Percentiles rank a stretch among this genome's conserved stretches.
phyloP scores from a whole-genome alignment of 2,888 invertebrate species.

The Rhimphoctona megacephalus region DNA sequence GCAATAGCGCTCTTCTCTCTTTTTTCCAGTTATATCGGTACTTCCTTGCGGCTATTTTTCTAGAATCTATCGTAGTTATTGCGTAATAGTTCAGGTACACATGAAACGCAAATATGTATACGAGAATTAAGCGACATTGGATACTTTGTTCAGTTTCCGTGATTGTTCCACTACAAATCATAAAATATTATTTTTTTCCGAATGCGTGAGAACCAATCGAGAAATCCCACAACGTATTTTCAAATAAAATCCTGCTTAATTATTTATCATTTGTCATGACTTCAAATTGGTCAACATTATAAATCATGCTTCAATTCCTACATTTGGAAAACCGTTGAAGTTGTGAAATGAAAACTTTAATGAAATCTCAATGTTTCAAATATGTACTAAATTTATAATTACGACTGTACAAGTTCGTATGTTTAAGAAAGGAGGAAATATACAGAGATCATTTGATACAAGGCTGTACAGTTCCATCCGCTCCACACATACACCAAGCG shows the following conservation, averaged over 20 bases:
- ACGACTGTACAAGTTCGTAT: not conserved
- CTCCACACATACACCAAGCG: slow-evolving; percentile 29
- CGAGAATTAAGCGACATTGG: not conserved
- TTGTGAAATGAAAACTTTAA: not conserved
- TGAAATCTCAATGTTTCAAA: not conserved
- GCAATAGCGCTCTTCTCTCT: not conserved
- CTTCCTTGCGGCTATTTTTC: slow-evolving; percentile 7
- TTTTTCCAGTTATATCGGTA: slow-evolving; percentile 1
- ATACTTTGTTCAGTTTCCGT: slow-evolving; percentile 11
- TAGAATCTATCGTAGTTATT: slow-evolving; percentile 11
- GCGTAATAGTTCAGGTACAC: not conserved
- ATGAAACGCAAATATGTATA: not conserved
- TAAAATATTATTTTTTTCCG: not conserved
- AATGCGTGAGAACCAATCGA: slow-evolving; percentile 5
- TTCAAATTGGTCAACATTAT: not conserved
- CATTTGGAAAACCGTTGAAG: not conserved
- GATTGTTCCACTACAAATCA: not conserved
- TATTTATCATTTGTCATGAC: not conserved
- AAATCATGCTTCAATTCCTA: too few relatives aligned
- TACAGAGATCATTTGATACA: slow-evolving; percentile 45
- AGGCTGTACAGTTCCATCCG: slow-evolving; percentile 53
- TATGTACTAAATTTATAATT: not conserved
- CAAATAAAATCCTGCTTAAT: not conserved
- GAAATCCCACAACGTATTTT: not conserved
- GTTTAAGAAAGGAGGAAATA: slow-evolving; percentile 41